These are phyloP conservation scores for Drosophila lutescens DNA, from an alignment of 2,888 invertebrate species.

Conservation along the genomic window DNA sequence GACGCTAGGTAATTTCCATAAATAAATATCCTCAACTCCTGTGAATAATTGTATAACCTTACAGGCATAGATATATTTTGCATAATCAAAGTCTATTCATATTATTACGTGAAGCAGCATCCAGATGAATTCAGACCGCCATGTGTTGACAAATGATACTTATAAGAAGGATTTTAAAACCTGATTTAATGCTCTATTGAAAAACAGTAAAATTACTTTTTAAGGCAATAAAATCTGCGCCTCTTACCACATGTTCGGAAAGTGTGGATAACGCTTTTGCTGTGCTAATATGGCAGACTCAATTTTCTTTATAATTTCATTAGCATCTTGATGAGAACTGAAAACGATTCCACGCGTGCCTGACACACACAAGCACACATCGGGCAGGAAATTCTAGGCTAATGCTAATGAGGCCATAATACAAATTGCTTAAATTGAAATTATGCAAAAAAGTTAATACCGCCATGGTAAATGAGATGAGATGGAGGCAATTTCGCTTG, in stretches of 20 bases:
- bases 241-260: slow-evolving; percentile 10
- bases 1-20: slow-evolving; percentile 8
- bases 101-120: slow-evolving; percentile 15
- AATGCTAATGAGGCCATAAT: slow-evolving; percentile 76
- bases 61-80: slow-evolving; percentile 23
- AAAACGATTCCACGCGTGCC: slow-evolving; percentile 51
- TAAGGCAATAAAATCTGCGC: not conserved
- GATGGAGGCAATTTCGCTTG: slow-evolving; percentile 47
- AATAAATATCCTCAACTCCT: not conserved
- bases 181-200: not conserved
- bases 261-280: slow-evolving; percentile 12
- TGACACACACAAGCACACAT: slow-evolving; percentile 24
- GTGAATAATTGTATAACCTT: not conserved
- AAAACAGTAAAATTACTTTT: too few species aligned
- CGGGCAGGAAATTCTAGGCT: slow-evolving; percentile 33
- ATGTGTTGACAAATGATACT: slow-evolving; percentile 11
- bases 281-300: slow-evolving; percentile 64
- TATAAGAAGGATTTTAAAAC: not conserved
- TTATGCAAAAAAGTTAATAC: slow-evolving; percentile 73
- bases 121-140: slow-evolving; percentile 4
- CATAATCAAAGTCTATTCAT: slow-evolving; percentile 10
- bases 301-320: slow-evolving; percentile 74
- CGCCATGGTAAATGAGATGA: slow-evolving; percentile 23
- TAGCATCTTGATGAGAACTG: slow-evolving; percentile 65
- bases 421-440: slow-evolving; percentile 76